These are phyloP conservation scores for Florisuga fusca DNA, from an alignment of 2,797 vertebrate genomes.

Conservation along the genomic window DNA sequence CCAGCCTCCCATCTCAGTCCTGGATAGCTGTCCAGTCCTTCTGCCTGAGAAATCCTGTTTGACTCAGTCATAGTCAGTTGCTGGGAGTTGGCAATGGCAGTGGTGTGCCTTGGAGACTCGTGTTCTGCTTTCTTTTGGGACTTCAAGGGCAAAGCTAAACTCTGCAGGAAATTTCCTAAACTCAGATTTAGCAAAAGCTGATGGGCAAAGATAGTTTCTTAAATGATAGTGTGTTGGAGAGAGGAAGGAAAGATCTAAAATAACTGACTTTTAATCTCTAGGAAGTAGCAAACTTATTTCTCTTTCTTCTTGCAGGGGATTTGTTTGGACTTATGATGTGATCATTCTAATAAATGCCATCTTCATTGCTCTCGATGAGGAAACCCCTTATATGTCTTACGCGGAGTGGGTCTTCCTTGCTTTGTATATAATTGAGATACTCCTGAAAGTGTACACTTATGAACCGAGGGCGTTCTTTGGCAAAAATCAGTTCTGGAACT, in stretches of 20 bases:
- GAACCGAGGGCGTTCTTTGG: constrained; percentile 89
- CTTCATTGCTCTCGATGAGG: constrained; percentile 93
- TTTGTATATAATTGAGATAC: constrained; percentile 90
- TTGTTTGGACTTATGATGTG: constrained; percentile 87
- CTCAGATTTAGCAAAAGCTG: not conserved
- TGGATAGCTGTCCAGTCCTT: not conserved
- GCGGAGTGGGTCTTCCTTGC: constrained; percentile 91
- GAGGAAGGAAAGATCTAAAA: not conserved
- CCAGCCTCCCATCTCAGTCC: not conserved
- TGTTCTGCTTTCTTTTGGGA: not conserved
- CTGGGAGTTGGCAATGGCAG: not conserved
- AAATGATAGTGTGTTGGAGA: not conserved
- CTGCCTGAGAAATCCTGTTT: not conserved
- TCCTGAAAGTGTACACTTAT: constrained; percentile 90
- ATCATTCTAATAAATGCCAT: constrained; percentile 92
- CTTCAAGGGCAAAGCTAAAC: not conserved
- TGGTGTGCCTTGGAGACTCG: not conserved
- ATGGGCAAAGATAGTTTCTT: not conserved
- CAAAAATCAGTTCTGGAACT: constrained; percentile 93
- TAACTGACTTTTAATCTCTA: not conserved
- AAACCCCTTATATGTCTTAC: constrained; percentile 83
- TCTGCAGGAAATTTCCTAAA: not conserved
- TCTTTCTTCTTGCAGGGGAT: constrained; percentile 78
- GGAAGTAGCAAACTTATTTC: not conserved
- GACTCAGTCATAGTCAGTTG: not conserved